These are phyloP conservation scores for Agriotes lineatus DNA, from an alignment of 2,888 invertebrate species.

Conservation along the genomic window DNA sequence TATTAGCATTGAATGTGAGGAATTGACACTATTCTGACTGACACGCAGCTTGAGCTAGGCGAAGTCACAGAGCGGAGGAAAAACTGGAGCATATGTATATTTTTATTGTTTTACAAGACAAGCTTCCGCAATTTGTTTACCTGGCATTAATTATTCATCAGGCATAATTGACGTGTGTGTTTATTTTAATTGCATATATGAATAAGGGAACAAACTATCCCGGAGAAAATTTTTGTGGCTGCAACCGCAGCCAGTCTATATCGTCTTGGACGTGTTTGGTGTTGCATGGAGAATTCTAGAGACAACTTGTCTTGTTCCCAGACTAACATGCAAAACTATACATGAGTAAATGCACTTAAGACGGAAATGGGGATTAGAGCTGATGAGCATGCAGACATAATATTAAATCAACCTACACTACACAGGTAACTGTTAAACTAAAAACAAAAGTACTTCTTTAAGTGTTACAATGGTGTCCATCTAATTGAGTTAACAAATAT, in stretches of 20 bases:
- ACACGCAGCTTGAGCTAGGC: conserved; percentile 49
- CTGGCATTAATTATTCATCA: conserved; percentile 34
- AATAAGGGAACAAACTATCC: background rate
- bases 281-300: background rate
- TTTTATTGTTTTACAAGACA: conserved; percentile 34
- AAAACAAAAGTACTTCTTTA: too few relatives aligned
- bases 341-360: too few relatives aligned
- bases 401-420: too few relatives aligned
- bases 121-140: conserved; percentile 35
- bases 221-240: background rate
- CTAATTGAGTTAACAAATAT: too few relatives aligned
- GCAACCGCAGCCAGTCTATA: background rate
- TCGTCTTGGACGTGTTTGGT: background rate
- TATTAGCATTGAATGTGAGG: conserved; percentile 60
- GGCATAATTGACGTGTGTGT: conserved; percentile 23
- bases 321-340: too few relatives aligned
- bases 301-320: too few relatives aligned
- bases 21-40: conserved; percentile 55
- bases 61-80: conserved; percentile 27
- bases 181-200: conserved; percentile 18
- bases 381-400: too few relatives aligned
- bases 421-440: too few relatives aligned
- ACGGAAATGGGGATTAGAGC: too few relatives aligned
- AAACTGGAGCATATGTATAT: conserved; percentile 39
- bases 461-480: too few relatives aligned